Base-by-base conservation (phyloP, 2,888 invertebrate genomes). In the Omphaloscelis lunosa region DNA sequence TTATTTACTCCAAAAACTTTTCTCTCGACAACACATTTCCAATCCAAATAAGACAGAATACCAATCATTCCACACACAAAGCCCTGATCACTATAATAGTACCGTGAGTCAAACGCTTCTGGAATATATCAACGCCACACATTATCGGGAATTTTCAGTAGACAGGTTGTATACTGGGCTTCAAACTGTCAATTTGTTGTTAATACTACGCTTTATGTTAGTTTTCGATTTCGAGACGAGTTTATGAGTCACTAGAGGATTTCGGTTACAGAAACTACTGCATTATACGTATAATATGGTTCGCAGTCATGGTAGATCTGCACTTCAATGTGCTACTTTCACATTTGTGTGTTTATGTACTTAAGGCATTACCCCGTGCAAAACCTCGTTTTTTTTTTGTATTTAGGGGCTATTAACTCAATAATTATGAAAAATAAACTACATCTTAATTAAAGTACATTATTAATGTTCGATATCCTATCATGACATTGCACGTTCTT, bases 41-140 rank as follows among this genome's bases (percentile, higher is more conserved):
- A 74, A 65, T 56, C 20, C 39, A 75, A 66, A 84, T 72, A 85
- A 85, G 39, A 48, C 58, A 23, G 41, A 48, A 72, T 69, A 65
- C 82, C 59, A 65, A 74, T 74, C 63, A 75, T 67, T 77, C 63
- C 53, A 59, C 17, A 69, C 39, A 82, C 85, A 72, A 85, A 75
- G 74, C 71, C 15, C 41, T 71, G 78, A 82, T 85, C 66, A 56
- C 74, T 74, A 62, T 66, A 66, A 62, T 66, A 66, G 69, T 15
- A 65, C 39, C 20, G 71, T 78, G 86, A 85, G 53, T 82, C 83
- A 85, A 75, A 75, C 65, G 86, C 17, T 48, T 82, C 84, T 84
- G 84, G 86, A 51, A 63, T 82, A 85, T 75, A 70, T 84, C 86
- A 79, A 75, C 45, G 75, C 48, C 65, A 67, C 17, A 80, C 53